A percentile compares a stretch with the other conserved stretches of the same genome.
Evolutionary conservation across 2,797 vertebrate genomes (phyloP).

Genomic region (Oophaga sylvatica): DNA sequence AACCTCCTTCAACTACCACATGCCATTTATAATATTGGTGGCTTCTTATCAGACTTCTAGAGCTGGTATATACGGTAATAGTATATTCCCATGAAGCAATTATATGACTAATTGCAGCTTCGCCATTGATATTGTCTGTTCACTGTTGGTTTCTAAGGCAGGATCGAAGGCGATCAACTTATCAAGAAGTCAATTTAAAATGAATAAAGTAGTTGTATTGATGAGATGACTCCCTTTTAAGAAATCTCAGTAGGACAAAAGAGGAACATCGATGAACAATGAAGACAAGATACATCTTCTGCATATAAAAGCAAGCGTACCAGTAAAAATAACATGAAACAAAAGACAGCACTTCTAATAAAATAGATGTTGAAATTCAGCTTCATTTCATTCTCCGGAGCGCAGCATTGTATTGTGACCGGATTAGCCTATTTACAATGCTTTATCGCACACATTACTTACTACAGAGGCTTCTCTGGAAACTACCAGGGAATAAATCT

Average conservation of each 20-base stretch:
- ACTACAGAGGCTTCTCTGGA: constrained; percentile 23
- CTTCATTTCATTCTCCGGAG: not conserved
- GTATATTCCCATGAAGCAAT: no score
- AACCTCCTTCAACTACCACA: no score
- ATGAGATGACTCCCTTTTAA: not conserved
- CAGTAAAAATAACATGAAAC: constrained; percentile 17
- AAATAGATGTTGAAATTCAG: not conserved
- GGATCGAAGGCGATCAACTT: not conserved
- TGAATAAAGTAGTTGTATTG: not conserved
- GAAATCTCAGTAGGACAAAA: not conserved
- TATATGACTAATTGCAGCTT: no score
- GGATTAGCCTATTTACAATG: constrained; percentile 39
- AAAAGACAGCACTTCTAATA: constrained; percentile 8
- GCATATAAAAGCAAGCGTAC: not conserved
- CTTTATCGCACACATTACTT: constrained; percentile 38
- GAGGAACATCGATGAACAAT: not conserved
- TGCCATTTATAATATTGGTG: no score
- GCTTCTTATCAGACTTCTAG: no score
- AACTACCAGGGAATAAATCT: constrained; percentile 49
- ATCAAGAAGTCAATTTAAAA: not conserved
- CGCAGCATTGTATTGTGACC: constrained; percentile 4
- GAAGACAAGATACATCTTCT: not conserved
- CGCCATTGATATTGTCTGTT: no score
- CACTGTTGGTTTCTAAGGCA: no score
- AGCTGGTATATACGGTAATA: no score